Base-by-base conservation (phyloP, 2,888 invertebrate genomes). In the Macrophya annulata region DNA sequence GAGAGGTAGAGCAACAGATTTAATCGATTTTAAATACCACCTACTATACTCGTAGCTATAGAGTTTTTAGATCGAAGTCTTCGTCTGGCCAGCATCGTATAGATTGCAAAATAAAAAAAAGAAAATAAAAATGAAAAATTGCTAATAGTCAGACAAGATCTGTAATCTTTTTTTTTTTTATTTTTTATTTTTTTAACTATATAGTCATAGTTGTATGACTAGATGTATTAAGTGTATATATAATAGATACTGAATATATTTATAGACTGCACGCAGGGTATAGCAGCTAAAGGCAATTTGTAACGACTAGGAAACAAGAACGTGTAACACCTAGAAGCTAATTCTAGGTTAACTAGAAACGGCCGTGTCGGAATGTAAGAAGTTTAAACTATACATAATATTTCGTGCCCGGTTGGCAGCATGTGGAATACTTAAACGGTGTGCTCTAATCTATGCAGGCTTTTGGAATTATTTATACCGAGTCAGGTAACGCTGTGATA, bases 21-120 rank as follows among this genome's bases (percentile, higher is more conserved):
- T 83, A 48, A 83, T 83, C 83, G 83, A 8, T 68, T 83, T 71
- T 71, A 83, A 83, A 48, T 83, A 83, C 51, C 81, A 31, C 40
- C 31, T 31, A 21, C 43, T 17, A 21, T 40, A 45, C 8, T 12
- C 43, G 45, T 74, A 74, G 43, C 12, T n/a, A 68, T 15, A 10
- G n/a, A 10, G n/a, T 25, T 68, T 37, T 37, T 68, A 6, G 37
- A 68, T 37, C 68, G 17, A 37, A 5, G 37, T 37, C 37, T 37
- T 37, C 37, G 10, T 68, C 17, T 6, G 0, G 37, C 37, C 25
- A 65, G 31, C 15, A 15, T 43, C n/a, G n/a, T n/a, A 43, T n/a
- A 71, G n/a, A 37, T 71, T 43, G 45, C 45, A 9, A 45, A 12
- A 21, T 21, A 3, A 45, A n/a, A 55, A 62, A 62, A 3, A 62